A percentile compares a stretch with the other conserved stretches of the same genome.
Conservation (phyloP, 2,797 vertebrate genomes). For the Xiphorhynchus erythropygius region DNA sequence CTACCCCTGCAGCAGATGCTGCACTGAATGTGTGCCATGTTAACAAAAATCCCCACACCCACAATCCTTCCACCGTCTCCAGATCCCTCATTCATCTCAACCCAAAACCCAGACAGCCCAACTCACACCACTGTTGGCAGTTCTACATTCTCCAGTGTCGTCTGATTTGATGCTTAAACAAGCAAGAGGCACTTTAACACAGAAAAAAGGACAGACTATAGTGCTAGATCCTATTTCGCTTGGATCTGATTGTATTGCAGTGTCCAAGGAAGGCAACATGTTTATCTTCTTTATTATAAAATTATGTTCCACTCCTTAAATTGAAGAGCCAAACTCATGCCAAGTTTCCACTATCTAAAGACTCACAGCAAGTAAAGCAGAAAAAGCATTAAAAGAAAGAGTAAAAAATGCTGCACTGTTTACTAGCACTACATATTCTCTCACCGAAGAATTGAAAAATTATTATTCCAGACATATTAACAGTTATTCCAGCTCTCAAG, state of each 20-base stretch:
- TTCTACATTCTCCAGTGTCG: rapidly evolving
- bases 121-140: neutral
- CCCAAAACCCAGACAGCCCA: neutral
- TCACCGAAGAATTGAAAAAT: neutral
- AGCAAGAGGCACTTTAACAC: neutral
- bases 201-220: neutral
- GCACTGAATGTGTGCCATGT: rapidly evolving
- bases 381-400: neutral
- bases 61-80: neutral
- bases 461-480: neutral
- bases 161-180: neutral
- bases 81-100: neutral
- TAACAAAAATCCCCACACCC: neutral
- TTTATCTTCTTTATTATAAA: neutral
- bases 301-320: neutral
- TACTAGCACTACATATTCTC: neutral
- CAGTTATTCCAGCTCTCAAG: neutral
- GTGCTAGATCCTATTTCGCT: constrained; percentile 1
- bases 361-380: neutral
- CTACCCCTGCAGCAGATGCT: neutral
- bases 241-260: neutral
- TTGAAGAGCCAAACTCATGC: neutral
- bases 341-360: constrained; percentile 3
- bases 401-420: neutral
- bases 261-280: neutral